phyloP scores from a whole-genome alignment of 2,797 vertebrate species.

The Cyclopterus lumpus region DNA sequence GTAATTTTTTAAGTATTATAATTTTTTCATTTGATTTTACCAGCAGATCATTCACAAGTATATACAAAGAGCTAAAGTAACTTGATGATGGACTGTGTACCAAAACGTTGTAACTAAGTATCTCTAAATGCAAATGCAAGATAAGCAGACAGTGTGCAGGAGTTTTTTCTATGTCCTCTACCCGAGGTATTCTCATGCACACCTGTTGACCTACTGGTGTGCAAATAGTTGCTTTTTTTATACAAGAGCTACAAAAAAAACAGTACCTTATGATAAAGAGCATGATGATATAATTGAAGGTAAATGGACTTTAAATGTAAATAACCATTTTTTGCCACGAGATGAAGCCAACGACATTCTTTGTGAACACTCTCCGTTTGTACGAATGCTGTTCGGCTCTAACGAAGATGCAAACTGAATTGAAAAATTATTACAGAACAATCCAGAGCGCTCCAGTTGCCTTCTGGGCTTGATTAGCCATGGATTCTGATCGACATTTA shows the following conservation, averaged over 20 bases:
- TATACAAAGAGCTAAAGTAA: no score
- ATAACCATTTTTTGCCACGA: neutral
- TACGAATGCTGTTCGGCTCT: neutral
- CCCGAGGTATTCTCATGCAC: neutral
- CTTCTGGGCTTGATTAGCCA: constrained; percentile 36
- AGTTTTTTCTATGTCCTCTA: no score
- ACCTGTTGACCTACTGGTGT: neutral
- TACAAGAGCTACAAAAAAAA: neutral
- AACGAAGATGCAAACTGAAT: constrained; percentile 26
- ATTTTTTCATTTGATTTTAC: neutral
- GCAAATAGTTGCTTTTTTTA: no score
- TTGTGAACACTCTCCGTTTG: neutral
- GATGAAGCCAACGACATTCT: neutral
- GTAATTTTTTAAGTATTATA: neutral
- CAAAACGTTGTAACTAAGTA: no score
- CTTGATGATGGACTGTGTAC: no score
- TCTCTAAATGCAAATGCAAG: neutral
- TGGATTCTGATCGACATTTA: constrained; percentile 32
- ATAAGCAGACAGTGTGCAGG: no score
- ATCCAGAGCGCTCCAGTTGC: constrained; percentile 16
- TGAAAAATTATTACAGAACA: constrained; percentile 31
- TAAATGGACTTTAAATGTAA: neutral
- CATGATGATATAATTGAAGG: neutral
- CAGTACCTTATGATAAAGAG: neutral
- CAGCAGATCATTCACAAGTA: neutral